Evolutionary conservation across 2,113 vertebrate genomes (phyloP).

Genomic region (Telmatochromis sp.): DNA sequence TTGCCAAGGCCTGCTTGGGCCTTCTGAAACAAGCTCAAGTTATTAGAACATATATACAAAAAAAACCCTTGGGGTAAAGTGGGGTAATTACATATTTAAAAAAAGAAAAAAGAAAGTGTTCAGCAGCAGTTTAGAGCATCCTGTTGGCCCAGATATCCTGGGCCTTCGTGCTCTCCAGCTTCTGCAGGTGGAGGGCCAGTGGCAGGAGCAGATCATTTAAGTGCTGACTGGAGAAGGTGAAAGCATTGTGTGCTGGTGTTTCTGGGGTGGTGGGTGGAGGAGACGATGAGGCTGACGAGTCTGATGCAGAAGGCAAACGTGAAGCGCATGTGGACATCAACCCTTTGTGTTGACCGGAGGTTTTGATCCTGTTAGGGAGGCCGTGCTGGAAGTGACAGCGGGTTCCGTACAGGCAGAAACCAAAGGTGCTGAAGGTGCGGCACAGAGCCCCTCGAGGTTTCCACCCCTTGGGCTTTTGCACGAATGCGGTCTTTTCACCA

Average conservation of each 20-base stretch:
- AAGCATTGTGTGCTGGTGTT: slow-evolving; percentile 55
- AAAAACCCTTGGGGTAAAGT: not conserved
- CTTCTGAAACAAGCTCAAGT: not conserved
- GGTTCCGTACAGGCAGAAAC: slow-evolving; percentile 72
- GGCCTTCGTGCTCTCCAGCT: slow-evolving; percentile 54
- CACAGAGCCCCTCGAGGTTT: slow-evolving; percentile 61
- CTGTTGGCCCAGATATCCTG: slow-evolving; percentile 42
- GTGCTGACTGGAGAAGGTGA: slow-evolving; percentile 72
- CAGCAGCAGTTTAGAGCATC: not conserved
- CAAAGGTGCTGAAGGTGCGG: slow-evolving; percentile 70
- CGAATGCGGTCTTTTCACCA: not conserved
- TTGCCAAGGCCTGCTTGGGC: not conserved
- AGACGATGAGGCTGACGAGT: slow-evolving; percentile 5
- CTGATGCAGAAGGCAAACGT: not conserved
- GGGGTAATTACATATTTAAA: not conserved
- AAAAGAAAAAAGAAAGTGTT: not conserved
- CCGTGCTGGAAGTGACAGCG: slow-evolving; percentile 74
- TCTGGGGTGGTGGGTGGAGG: slow-evolving; percentile 40
- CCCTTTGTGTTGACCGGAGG: not conserved
- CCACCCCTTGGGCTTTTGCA: slow-evolving; percentile 33
- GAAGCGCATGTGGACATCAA: not conserved
- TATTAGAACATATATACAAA: not conserved
- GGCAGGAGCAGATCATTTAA: slow-evolving; percentile 70
- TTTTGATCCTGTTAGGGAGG: slow-evolving; percentile 47
- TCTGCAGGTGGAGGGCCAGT: slow-evolving; percentile 67